phyloP scores from a whole-genome alignment of 2,797 vertebrate species.

The Chiloscyllium punctatum region DNA sequence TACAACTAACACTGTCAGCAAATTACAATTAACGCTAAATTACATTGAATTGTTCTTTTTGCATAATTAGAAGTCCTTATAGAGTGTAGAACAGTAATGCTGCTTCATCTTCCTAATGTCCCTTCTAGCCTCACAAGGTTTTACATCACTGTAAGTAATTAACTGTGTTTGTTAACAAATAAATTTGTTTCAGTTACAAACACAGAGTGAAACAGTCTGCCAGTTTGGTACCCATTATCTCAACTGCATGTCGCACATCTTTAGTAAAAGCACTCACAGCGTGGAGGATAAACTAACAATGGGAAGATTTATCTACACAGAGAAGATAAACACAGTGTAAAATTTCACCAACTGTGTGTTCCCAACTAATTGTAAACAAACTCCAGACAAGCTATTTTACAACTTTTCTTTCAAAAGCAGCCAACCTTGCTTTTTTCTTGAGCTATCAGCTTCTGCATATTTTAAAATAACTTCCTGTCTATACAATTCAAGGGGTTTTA shows the following conservation, averaged over 20 bases:
- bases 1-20: background rate
- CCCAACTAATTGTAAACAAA: conserved; percentile 1
- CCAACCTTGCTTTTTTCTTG: background rate
- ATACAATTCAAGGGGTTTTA: background rate
- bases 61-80: background rate
- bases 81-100: background rate
- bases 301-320: conserved; percentile 14
- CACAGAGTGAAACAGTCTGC: background rate
- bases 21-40: background rate
- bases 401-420: conserved; percentile 5
- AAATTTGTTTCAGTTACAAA: background rate
- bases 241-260: background rate
- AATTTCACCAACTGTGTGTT: conserved; percentile 16
- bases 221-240: conserved; percentile 11
- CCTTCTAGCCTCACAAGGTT: background rate
- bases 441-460: too few relatives aligned
- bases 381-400: background rate
- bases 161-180: conserved; percentile 14
- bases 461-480: background rate
- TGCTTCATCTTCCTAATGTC: background rate
- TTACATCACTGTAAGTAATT: conserved; percentile 4
- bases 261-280: conserved; percentile 6
- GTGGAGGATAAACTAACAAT: conserved; percentile 20
- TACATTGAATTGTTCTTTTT: background rate
- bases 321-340: conserved; percentile 24